Evolutionary conservation across 2,888 invertebrate genomes (phyloP), one percentile per base, ranked within the genome.

Genomic region (Luperina testacea): DNA sequence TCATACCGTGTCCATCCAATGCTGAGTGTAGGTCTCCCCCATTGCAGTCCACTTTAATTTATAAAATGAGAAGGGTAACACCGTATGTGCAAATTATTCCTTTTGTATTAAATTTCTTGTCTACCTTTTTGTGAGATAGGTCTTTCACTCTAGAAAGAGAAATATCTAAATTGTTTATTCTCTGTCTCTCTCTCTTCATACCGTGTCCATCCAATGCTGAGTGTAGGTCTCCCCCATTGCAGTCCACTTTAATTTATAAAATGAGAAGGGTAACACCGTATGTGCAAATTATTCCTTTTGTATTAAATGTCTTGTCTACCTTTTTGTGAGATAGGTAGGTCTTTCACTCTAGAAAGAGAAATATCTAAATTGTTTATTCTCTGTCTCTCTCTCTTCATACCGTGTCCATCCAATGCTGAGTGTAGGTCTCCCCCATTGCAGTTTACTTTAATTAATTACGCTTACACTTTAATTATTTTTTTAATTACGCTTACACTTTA

Each of bases 241-340:
- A 57, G 32, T n/a, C n/a, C n/a, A n/a, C n/a, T n/a, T n/a, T n/a
- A n/a, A n/a, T n/a, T n/a, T n/a, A 57, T 24, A 38, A n/a, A 78
- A 48, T 79, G n/a, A 53, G 4, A 57, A 38, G 32, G 42, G 78
- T 78, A 17, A 1, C 17, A 59, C 0, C 11, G 42, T 5, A 5
- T 32, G 42, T 51, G 13, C 5, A 53, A 3, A 53, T 74, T 48
- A 38, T 65, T 64, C 5, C 17, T 48, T 32, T 75, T 3, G 17
- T 75, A 75, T 63, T 72, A 48, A 51, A 42, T 63, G 51, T 24
- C 20, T 48, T 61, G 20, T 24, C 48, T 48, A 38, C 38, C 38
- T 20, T 73, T 61, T 59, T 72, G 72, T 48, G 27, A 65, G 15
- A 65, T 72, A 65, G n/a, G n/a, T n/a, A n/a, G 65, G 45, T 48